Evolutionary conservation across 1,140 invertebrate species (phyloP).

Genomic region (Drosophila navojoa): DNA sequence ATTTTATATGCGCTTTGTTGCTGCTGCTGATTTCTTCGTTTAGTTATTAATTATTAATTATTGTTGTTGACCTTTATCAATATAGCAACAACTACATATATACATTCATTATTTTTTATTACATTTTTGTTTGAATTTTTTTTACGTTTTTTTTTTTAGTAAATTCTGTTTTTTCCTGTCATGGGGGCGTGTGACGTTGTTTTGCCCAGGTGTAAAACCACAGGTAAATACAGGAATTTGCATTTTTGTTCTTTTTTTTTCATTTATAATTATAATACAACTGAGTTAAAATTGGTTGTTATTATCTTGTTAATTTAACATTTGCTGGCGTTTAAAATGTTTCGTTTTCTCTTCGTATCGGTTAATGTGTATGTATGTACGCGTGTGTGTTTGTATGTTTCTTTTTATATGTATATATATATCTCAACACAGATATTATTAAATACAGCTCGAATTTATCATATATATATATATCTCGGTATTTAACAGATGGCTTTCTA

Average conservation of each 20-base stretch:
- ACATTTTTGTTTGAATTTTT: constrained; percentile 63
- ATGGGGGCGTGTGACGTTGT: constrained; percentile 1
- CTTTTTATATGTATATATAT: constrained; percentile 27
- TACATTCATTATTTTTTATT: constrained; percentile 71
- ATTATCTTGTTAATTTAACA: constrained; percentile 33
- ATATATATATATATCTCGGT: constrained; percentile 19
- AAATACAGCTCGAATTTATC: constrained; percentile 57
- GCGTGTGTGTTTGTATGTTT: constrained; percentile 16
- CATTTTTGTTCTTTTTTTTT: constrained; percentile 3
- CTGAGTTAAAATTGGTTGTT: constrained; percentile 68
- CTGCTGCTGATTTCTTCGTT: constrained; percentile 39
- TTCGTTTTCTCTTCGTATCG: constrained; percentile 50
- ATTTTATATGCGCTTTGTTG: constrained; percentile 51
- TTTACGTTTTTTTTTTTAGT: constrained; percentile 14
- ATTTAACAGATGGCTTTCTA: constrained; percentile 28
- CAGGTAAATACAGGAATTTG: constrained; percentile 45
- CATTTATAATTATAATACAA: constrained; percentile 70
- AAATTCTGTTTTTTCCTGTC: constrained; percentile 42
- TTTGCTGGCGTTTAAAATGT: constrained; percentile 71
- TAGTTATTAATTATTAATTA: constrained; percentile 19
- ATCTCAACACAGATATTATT: constrained; percentile 45
- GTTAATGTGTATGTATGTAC: constrained; percentile 23
- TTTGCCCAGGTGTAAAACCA: constrained; percentile 40
- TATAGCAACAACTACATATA: constrained; percentile 76
- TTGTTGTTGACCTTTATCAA: constrained; percentile 40